Percentiles rank a stretch among this genome's conserved stretches.
phyloP scores from a whole-genome alignment of 2,888 invertebrate genomes.

The Hirudinaria manillensis region DNA sequence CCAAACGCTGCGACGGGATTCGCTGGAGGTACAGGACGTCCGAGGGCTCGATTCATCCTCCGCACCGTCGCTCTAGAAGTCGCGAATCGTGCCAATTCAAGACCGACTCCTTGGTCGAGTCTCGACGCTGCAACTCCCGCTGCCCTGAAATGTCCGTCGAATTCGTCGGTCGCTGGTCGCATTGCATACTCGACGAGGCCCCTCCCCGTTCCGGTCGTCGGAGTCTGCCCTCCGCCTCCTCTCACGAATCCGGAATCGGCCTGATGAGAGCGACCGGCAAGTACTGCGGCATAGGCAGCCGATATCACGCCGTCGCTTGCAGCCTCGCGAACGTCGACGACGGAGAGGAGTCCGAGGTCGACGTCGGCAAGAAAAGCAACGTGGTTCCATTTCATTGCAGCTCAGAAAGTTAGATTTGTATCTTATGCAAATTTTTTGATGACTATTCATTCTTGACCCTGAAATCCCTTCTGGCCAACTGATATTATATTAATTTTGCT shows the following conservation, averaged over 20 bases:
- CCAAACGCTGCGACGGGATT: conserved; percentile 45
- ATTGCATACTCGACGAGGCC: conserved; percentile 46
- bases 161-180: conserved; percentile 49
- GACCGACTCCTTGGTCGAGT: conserved; percentile 39
- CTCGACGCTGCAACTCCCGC: conserved; percentile 43
- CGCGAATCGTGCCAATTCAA: neutral
- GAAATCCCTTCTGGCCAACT: too few species aligned
- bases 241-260: conserved; percentile 25
- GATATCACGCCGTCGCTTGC: conserved; percentile 47
- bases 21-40: conserved; percentile 44
- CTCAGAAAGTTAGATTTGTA: neutral
- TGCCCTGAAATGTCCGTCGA: conserved; percentile 44
- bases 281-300: conserved; percentile 47
- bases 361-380: neutral
- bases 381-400: neutral
- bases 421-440: neutral
- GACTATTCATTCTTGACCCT: neutral
- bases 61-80: neutral
- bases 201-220: neutral
- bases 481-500: too few species aligned
- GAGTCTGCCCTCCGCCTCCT: neutral
- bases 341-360: conserved; percentile 42
- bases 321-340: conserved; percentile 33
- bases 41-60: conserved; percentile 41
- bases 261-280: conserved; percentile 24